phyloP scores from a whole-genome alignment of 2,113 vertebrate species.

The Octodon degus region DNA sequence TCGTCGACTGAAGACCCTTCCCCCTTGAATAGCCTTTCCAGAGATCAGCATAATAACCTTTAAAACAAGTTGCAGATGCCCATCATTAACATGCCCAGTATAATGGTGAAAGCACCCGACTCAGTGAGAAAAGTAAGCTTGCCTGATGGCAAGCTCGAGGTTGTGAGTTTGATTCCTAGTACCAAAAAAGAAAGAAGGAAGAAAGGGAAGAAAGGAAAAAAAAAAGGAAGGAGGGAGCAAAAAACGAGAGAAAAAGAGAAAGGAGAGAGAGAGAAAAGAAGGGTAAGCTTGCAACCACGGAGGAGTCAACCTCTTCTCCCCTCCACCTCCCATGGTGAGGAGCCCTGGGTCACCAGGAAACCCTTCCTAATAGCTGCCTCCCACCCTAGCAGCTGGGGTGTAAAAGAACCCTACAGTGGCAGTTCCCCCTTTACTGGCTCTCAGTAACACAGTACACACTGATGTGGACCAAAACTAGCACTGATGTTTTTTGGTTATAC shows the following conservation, averaged over 20 bases:
- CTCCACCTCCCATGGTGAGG: background rate
- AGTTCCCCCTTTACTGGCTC: background rate
- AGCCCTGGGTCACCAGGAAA: background rate
- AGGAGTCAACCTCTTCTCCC: background rate
- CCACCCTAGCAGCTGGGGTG: background rate
- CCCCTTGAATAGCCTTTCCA: slow-evolving; percentile 90
- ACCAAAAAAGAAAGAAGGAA: too few species aligned
- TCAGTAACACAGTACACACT: background rate
- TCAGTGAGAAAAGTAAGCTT: background rate
- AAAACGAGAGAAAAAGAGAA: too few species aligned
- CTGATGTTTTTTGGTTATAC: background rate
- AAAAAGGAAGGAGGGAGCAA: too few species aligned
- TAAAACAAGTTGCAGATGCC: slow-evolving; percentile 66
- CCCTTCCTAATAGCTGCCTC: background rate
- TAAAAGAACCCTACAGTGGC: background rate
- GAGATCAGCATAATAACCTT: slow-evolving; percentile 91
- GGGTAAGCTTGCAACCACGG: background rate
- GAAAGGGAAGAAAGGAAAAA: too few species aligned
- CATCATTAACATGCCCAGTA: background rate
- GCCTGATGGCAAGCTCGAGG: too few species aligned
- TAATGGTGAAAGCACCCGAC: background rate
- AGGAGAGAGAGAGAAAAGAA: too few species aligned
- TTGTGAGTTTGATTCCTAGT: too few species aligned
- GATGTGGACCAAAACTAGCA: background rate
- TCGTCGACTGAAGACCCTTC: slow-evolving; percentile 86